Conservation (phyloP, 1,140 invertebrate species). For the Nylanderia fulva region DNA sequence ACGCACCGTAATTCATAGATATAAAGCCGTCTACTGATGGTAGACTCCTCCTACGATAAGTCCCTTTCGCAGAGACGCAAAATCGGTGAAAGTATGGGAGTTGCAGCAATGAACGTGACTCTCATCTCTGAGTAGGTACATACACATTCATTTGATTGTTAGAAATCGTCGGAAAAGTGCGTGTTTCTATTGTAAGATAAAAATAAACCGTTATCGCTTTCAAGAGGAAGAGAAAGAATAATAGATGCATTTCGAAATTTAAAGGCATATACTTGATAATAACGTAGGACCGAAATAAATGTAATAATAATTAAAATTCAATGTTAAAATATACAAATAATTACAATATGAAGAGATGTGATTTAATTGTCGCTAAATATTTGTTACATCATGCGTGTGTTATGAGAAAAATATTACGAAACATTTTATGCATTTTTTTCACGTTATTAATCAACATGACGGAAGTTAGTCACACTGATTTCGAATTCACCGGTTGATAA, state of each 20-base stretch:
- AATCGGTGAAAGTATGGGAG: slow-evolving; percentile 46
- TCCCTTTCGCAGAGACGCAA: neutral
- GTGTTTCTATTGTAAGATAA: neutral
- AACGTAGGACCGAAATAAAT: neutral
- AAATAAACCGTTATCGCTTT: neutral
- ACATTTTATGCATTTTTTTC: neutral
- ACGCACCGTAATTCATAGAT: neutral
- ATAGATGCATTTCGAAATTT: neutral
- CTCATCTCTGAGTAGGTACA: slow-evolving; percentile 21
- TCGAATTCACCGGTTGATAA: slow-evolving; percentile 34
- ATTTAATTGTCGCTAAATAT: neutral
- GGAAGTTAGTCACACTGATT: neutral
- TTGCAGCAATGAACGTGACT: neutral
- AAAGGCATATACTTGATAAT: slow-evolving; percentile 4
- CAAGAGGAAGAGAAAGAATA: neutral
- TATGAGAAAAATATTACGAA: neutral
- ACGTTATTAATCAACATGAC: neutral
- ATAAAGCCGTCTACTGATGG: neutral
- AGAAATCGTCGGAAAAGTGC: slow-evolving; percentile 1
- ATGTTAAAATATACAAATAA: neutral
- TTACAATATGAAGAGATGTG: neutral
- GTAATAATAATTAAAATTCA: slow-evolving; percentile 11
- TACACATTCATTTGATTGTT: neutral
- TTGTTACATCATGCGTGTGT: neutral
- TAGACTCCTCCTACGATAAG: neutral